Conservation (phyloP, 2,113 vertebrate genomes). For the Todiramphus saurophagus region DNA sequence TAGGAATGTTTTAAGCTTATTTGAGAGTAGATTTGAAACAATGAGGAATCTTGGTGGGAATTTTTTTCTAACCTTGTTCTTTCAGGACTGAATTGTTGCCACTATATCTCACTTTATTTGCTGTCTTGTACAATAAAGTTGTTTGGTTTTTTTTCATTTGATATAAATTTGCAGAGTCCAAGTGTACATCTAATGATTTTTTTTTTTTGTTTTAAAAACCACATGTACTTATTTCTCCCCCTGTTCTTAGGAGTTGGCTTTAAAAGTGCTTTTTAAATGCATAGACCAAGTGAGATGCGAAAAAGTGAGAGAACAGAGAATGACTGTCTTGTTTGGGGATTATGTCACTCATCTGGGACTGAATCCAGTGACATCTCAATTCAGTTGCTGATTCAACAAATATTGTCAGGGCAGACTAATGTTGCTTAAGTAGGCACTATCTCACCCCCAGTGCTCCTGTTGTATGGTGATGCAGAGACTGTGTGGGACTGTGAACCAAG, state of each 20-base stretch:
- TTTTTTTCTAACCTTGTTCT: not conserved
- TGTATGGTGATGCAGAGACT: not conserved
- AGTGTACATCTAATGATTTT: not conserved
- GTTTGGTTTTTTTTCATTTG: not conserved
- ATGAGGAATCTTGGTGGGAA: not conserved
- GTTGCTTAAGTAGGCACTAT: not conserved
- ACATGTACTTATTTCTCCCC: not conserved
- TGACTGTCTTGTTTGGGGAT: not conserved
- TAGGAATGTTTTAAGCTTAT: not conserved
- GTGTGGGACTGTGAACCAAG: not conserved
- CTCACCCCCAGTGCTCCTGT: not conserved
- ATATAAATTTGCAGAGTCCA: not conserved
- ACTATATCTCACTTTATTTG: not conserved
- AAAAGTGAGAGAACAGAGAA: not conserved
- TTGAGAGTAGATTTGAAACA: not conserved
- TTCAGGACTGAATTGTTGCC: not conserved
- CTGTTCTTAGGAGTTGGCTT: not conserved
- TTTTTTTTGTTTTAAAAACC: not conserved
- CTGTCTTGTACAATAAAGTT: not conserved
- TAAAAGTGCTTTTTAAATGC: not conserved
- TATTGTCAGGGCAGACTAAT: not conserved
- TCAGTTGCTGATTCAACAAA: not conserved
- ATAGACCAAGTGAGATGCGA: not conserved
- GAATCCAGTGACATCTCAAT: not conserved
- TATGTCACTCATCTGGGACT: not conserved